Base-by-base conservation (phyloP, 2,888 invertebrate species). In the Dastarcus helophoroides region DNA sequence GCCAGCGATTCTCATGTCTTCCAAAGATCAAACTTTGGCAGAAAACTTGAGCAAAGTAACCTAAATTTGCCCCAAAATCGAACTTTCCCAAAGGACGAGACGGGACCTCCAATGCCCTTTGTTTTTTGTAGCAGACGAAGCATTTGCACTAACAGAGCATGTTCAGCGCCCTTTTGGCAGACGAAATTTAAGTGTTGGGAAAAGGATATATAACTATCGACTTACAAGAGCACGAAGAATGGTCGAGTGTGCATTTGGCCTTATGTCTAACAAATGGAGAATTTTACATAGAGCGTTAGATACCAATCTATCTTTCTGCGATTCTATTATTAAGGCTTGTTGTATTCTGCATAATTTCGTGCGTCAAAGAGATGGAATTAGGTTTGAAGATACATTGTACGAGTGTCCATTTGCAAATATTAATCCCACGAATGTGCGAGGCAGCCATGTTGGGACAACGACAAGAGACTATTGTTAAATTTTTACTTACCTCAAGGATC, bases 201-300 rank as follows among this genome's bases (percentile, higher is more conserved):
- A 33, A 36, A 33, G 31, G 22, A 36, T 38, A 31, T 40, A 32
- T 24, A 38, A 42, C 24, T 35, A 35, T 16, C 30, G 41, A 29
- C 22, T 43, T 11, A 37, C 39, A 7, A 26, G 39, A 24, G 37
- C 39, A 3, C 23, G 37, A 8, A 26, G 37, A 30, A 28, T 32
- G n/a, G 32, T 42, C 27, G 40, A 40, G 35, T 34, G 35, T 17
- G 32, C 31, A 3, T 40, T 43, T 31, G 38, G 38, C 9, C 34
- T 42, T 17, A 30, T 37, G 27, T 14, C 25, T 23, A 50, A 47
- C 34, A 53, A 51, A 40, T 52, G 47, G 50, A 35, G 48, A 36
- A 52, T 54, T 36, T 46, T 53, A 31, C 51, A 53, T 38, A 34
- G 48, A 29, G 44, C 51, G 30, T 33, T 51, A 23, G 41, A 51